These are phyloP conservation scores for Pteropus alecto DNA, from an alignment of 2,113 vertebrate genomes.

Conservation along the genomic window DNA sequence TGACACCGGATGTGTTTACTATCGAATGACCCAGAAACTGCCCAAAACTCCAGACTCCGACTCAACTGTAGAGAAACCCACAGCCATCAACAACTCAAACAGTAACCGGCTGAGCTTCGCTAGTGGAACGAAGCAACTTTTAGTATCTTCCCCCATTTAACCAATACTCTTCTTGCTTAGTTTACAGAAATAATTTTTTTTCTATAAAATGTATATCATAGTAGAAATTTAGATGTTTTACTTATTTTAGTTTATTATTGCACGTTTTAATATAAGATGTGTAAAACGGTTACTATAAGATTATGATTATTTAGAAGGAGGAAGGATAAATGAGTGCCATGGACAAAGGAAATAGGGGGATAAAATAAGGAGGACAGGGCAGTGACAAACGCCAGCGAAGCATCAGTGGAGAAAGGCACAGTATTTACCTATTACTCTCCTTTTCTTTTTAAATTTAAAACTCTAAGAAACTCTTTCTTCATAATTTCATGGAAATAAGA, in stretches of 20 bases:
- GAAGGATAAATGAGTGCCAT: background rate
- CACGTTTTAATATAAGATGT: background rate
- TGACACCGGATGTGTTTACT: background rate
- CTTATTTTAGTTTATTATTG: background rate
- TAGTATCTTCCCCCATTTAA: background rate
- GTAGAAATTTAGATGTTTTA: slow-evolving; percentile 3
- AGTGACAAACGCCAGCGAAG: background rate
- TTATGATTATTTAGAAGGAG: background rate
- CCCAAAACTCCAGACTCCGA: background rate
- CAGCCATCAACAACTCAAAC: background rate
- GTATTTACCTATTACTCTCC: background rate
- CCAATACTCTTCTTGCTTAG: background rate
- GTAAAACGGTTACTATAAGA: background rate
- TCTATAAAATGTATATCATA: background rate
- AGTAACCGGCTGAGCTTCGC: background rate
- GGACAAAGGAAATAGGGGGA: background rate
- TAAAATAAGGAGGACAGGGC: background rate
- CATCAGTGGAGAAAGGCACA: background rate
- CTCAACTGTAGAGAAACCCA: background rate
- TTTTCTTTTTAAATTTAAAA: background rate
- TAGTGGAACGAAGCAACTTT: background rate
- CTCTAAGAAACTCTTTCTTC: background rate
- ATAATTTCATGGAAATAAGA: slow-evolving; percentile 4
- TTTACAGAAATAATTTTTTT: background rate
- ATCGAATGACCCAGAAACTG: slow-evolving; percentile 16